Evolutionary conservation across 2,888 invertebrate species (phyloP).

Genomic region (Melanargia galathea): DNA sequence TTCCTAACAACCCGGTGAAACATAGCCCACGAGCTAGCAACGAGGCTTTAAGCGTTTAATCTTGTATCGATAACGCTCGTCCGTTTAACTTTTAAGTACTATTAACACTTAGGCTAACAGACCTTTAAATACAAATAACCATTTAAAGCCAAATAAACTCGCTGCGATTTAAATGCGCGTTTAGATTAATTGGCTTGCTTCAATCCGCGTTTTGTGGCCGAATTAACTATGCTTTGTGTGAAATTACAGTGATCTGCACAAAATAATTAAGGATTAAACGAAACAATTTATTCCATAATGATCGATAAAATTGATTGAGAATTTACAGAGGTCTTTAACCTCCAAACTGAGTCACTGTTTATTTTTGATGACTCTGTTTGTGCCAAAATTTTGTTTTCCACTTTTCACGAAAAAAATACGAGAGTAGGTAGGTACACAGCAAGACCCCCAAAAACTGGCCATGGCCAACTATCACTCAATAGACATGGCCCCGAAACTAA

Average conservation of each 20-base stretch:
- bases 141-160: slow-evolving; percentile 24
- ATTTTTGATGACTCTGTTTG: too few species aligned
- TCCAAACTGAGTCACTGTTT: too few species aligned
- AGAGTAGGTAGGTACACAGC: too few species aligned
- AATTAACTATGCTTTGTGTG: not conserved
- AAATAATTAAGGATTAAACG: not conserved
- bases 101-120: slow-evolving; percentile 24
- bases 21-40: slow-evolving; percentile 22
- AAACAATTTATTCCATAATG: not conserved
- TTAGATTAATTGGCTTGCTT: slow-evolving; percentile 10
- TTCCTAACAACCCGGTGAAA: slow-evolving; percentile 21
- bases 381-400: too few species aligned
- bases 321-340: too few species aligned
- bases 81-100: slow-evolving; percentile 27
- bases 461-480: too few species aligned
- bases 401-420: too few species aligned
- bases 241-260: not conserved
- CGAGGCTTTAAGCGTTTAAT: slow-evolving; percentile 25
- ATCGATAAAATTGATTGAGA: too few species aligned
- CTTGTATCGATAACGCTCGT: slow-evolving; percentile 27
- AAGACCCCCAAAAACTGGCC: too few species aligned
- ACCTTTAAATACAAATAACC: slow-evolving; percentile 23
- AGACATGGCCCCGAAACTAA: too few species aligned
- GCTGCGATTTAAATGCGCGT: slow-evolving; percentile 18
- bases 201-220: not conserved